Evolutionary conservation across 2,113 vertebrate genomes (phyloP).

Genomic region (Columba livia): DNA sequence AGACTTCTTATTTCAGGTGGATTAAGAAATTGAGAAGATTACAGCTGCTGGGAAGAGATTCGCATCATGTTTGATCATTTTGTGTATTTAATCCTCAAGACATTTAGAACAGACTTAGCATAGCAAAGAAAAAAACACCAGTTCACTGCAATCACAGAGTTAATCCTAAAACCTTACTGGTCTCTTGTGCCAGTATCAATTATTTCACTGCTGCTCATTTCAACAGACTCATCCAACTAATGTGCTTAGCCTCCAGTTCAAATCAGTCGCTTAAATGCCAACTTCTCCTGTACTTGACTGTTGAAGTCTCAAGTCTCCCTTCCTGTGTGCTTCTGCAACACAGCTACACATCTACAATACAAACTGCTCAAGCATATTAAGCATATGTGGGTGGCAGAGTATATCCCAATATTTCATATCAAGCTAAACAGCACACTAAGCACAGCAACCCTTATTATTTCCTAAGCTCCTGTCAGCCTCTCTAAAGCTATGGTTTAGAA

Average conservation of each 20-base stretch:
- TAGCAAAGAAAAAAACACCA: background rate
- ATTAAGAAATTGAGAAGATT: constrained; percentile 32
- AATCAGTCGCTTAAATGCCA: background rate
- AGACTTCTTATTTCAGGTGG: background rate
- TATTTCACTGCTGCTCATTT: background rate
- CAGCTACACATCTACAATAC: background rate
- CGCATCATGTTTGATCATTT: background rate
- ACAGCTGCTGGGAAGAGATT: constrained; percentile 2
- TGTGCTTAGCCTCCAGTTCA: background rate
- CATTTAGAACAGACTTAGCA: background rate
- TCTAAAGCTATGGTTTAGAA: background rate
- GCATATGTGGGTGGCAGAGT: background rate
- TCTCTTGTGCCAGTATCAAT: constrained; percentile 14
- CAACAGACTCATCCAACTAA: constrained; percentile 3
- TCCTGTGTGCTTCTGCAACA: background rate
- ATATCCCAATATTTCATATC: background rate
- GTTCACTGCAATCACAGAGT: background rate
- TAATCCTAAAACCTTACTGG: constrained; percentile 5
- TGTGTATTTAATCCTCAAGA: background rate
- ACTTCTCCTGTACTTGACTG: background rate
- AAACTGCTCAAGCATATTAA: background rate
- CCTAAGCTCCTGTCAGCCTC: background rate
- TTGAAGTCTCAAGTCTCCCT: background rate
- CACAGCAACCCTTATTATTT: background rate
- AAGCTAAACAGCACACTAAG: background rate